A percentile compares a stretch with the other conserved stretches of the same genome.
Conservation (phyloP, 2,888 invertebrate genomes). For the Lasioglossum malachurum region DNA sequence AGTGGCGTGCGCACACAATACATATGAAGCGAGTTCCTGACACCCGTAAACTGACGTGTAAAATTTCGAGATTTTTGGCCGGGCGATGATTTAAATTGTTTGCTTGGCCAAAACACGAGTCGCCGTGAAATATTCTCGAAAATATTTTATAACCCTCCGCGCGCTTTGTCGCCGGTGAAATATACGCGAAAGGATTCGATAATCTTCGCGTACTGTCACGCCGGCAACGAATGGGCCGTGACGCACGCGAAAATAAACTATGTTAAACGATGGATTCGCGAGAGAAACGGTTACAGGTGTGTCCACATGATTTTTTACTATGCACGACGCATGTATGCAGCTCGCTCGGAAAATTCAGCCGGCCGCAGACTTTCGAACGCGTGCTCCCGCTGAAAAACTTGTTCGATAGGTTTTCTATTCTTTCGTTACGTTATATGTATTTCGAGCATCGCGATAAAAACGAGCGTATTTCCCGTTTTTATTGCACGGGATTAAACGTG, state of each 20-base stretch:
- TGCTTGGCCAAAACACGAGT: constrained; percentile 22
- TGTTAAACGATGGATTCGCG: neutral
- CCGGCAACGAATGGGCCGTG: neutral
- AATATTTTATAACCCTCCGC: neutral
- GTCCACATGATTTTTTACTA: neutral
- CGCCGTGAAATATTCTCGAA: constrained; percentile 17
- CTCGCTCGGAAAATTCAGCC: neutral
- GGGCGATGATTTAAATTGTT: constrained; percentile 44
- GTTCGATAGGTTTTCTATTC: neutral
- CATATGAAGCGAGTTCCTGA: constrained; percentile 23
- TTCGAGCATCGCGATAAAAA: neutral
- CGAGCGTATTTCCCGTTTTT: neutral
- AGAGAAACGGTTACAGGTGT: neutral
- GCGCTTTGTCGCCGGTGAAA: neutral
- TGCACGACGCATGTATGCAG: neutral
- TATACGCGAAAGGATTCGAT: neutral
- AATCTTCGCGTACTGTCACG: neutral
- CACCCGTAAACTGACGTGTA: no score
- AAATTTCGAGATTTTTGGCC: constrained; percentile 25
- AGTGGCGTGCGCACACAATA: neutral
- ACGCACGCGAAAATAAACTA: neutral
- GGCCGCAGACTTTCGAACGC: neutral
- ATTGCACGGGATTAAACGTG: constrained; percentile 4
- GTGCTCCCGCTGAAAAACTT: neutral
- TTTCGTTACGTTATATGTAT: neutral